A percentile compares a stretch with the other conserved stretches of the same genome.
These are phyloP conservation scores for Pogonomyrmex californicus DNA, from an alignment of 1,140 invertebrate genomes.

Conservation along the genomic window DNA sequence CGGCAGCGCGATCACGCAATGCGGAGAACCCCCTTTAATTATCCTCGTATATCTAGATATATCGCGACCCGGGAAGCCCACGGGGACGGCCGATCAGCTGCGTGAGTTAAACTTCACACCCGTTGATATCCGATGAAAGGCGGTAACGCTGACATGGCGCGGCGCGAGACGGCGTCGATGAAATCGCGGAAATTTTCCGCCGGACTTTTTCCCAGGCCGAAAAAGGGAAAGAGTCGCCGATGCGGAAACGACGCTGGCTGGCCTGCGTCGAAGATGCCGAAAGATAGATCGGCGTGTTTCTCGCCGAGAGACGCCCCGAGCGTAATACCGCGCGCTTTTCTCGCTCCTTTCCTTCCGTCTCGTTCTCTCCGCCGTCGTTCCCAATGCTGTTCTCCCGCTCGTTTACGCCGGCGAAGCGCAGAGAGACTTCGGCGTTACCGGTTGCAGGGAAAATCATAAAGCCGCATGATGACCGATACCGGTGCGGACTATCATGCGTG, in stretches of 20 bases:
- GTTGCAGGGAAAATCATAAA: conserved; percentile 76
- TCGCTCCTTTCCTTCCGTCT: conserved; percentile 45
- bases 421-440: conserved; percentile 18
- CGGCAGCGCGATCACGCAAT: neutral
- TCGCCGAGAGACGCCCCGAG: conserved; percentile 65
- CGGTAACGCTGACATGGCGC: neutral
- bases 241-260: conserved; percentile 64
- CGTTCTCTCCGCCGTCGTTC: conserved; percentile 41
- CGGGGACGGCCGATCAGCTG: conserved; percentile 17
- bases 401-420: conserved; percentile 31
- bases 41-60: conserved; percentile 18
- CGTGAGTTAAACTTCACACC: neutral
- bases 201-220: conserved; percentile 51
- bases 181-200: conserved; percentile 41
- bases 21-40: conserved; percentile 36
- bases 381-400: conserved; percentile 44
- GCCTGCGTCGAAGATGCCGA: conserved; percentile 44
- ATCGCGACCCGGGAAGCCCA: neutral
- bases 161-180: conserved; percentile 21
- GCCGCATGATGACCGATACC: conserved; percentile 80
- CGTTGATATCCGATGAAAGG: conserved; percentile 37
- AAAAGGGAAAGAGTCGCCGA: conserved; percentile 41
- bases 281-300: conserved; percentile 66
- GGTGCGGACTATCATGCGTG: conserved; percentile 67
- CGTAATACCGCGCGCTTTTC: conserved; percentile 69